Evolutionary conservation across 2,113 vertebrate species (phyloP), one percentile per base, ranked within the genome.

Genomic region (Pantherophis guttatus): DNA sequence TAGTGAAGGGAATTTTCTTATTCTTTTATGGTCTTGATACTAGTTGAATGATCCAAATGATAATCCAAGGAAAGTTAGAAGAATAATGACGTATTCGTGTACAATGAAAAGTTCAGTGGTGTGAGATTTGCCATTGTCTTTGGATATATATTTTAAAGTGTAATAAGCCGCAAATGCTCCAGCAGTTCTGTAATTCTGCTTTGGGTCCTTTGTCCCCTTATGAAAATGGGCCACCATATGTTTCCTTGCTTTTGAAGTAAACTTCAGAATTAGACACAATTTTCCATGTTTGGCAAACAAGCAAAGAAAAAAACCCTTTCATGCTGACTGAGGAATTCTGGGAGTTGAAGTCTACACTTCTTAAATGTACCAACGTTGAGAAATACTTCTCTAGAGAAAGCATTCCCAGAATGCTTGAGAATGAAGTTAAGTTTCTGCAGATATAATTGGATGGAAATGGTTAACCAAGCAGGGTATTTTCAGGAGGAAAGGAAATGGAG

Each of bases 71-170:
- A 0, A 5, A 86, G 88, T 92, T 86, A 86, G 24, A 21, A 94
- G 92, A 95, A 94, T n/a, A 6, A 65, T 81, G 23, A 13, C 48
- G 81, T 59, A 57, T 26, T 50, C 89, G 87, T 93, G 93, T 93
- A n/a, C 5, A n/a, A 29, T 44, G 87, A 50, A 94, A 94, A 86
- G 3, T 23, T 90, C 92, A 3, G 8, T 86, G 87, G 3, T 8
- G 3, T 2, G 29, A 91, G 88, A 70, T n/a, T 39, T 88, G 23
- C 39, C 92, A 33, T 75, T 88, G 87, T 21, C 39, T 59, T 85
- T 90, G 59, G 88, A 57, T 8, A 7, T 3, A 33, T 93, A 92
- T 94, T 91, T 86, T 90, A 89, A 94, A 91, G 58, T 44, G 10
- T 26, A 91, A 58, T 86, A 39, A 86, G 13, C 29, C 65, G n/a